Conservation (phyloP, 2,888 invertebrate genomes). For the Eupithecia abbreviata region DNA sequence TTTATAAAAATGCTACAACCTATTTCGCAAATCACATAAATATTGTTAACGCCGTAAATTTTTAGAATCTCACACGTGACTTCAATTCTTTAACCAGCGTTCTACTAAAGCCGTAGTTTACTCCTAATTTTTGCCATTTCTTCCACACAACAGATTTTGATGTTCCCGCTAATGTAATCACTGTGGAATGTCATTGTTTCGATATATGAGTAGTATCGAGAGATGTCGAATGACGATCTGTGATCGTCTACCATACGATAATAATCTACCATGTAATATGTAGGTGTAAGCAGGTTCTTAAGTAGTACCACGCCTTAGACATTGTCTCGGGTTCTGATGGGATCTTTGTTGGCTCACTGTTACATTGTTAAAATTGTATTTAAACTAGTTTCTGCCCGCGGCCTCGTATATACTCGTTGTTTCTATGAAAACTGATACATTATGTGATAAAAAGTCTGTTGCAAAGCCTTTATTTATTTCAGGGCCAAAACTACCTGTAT, state of each 20-base stretch:
- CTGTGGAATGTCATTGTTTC: slow-evolving; percentile 31
- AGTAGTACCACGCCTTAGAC: slow-evolving; percentile 26
- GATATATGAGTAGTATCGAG: not conserved
- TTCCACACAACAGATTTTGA: not conserved
- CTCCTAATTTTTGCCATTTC: not conserved
- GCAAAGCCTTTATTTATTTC: too few relatives aligned
- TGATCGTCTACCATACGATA: slow-evolving; percentile 19
- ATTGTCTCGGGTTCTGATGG: slow-evolving; percentile 28
- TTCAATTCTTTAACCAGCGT: not conserved
- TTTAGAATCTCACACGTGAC: not conserved
- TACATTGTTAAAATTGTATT: slow-evolving; percentile 1
- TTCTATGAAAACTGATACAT: too few relatives aligned
- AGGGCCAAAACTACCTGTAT: too few relatives aligned
- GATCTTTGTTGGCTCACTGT: not conserved
- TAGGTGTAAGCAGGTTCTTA: slow-evolving; percentile 18
- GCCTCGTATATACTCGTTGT: too few relatives aligned
- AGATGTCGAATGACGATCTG: slow-evolving; percentile 13
- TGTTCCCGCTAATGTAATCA: slow-evolving; percentile 19
- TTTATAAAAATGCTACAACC: too few relatives aligned
- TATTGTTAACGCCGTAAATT: too few relatives aligned
- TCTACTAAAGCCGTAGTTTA: not conserved
- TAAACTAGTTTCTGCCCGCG: not conserved
- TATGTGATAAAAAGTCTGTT: too few relatives aligned
- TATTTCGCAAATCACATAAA: too few relatives aligned
- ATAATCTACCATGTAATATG: slow-evolving; percentile 18